Evolutionary conservation across 2,797 vertebrate genomes (phyloP).

Genomic region (Pachyuromys duprasi): DNA sequence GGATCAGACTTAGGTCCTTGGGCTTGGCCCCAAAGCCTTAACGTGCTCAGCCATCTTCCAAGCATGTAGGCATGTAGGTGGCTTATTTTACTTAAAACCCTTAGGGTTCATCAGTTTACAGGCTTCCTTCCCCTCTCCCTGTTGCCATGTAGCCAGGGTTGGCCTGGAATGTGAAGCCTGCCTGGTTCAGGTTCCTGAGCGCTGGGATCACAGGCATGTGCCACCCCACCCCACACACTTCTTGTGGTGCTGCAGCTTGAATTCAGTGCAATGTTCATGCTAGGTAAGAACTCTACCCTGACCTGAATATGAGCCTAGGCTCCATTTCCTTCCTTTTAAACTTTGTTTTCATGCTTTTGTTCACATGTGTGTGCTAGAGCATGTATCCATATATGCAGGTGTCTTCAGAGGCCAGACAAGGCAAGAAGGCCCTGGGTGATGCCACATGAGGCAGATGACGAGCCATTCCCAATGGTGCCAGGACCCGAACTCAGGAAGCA

Average conservation of each 20-base stretch:
- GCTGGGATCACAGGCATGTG: not conserved
- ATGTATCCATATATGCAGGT: not conserved
- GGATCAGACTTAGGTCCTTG: not conserved
- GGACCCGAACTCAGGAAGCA: not conserved
- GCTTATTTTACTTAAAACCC: conserved; percentile 10
- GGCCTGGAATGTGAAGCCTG: not conserved
- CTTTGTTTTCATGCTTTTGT: not conserved
- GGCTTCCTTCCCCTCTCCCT: not conserved
- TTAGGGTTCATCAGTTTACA: conserved; percentile 15
- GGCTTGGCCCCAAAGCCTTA: not conserved
- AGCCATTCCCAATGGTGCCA: not conserved
- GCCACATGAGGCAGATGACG: not conserved
- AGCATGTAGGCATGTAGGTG: not conserved
- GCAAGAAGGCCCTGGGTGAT: not conserved
- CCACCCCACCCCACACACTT: not conserved
- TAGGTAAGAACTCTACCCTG: not conserved
- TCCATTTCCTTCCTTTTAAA: not conserved
- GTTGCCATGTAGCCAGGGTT: not conserved
- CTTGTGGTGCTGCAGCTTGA: not conserved
- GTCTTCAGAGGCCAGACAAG: not conserved
- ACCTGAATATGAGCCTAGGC: not conserved
- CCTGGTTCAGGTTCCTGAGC: not conserved
- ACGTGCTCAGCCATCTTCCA: not conserved
- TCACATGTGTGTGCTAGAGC: not conserved
- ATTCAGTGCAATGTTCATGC: not conserved